These are phyloP conservation scores for Cassiopea andromeda DNA, from an alignment of 30 jellyfish, hydroid and myxozoan genomes.

Conservation along the genomic window DNA sequence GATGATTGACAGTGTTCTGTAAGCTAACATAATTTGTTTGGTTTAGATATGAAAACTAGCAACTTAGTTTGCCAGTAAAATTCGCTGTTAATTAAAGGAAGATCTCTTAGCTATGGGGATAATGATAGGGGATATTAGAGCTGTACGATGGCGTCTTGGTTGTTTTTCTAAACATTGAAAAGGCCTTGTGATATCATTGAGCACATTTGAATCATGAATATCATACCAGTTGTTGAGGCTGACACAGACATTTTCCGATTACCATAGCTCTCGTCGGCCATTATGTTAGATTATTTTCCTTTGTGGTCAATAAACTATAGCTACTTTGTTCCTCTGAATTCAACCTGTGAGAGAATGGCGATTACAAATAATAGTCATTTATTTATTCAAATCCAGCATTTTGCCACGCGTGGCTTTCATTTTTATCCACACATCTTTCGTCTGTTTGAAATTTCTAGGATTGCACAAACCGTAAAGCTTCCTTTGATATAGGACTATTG, in stretches of 20 bases:
- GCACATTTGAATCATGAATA: background rate
- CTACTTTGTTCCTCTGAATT: background rate
- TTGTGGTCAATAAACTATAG: background rate
- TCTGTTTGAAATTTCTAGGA: background rate
- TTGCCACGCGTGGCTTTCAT: background rate
- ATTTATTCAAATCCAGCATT: background rate
- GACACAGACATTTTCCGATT: background rate
- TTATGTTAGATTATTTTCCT: background rate
- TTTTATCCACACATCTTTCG: background rate
- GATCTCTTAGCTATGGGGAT: too few species aligned
- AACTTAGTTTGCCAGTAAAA: too few species aligned
- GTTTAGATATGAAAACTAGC: too few species aligned
- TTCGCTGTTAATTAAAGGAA: too few species aligned
- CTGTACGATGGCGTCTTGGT: background rate
- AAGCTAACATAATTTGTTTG: too few species aligned
- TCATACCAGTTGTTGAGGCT: background rate
- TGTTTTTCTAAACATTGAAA: background rate
- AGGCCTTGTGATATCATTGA: background rate
- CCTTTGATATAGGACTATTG: background rate
- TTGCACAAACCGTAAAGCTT: background rate
- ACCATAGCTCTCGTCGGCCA: background rate
- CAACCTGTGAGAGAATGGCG: background rate
- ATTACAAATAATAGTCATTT: too few species aligned
- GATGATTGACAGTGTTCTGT: too few species aligned
- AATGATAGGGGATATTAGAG: too few species aligned